These are phyloP conservation scores for Lagocephalus sceleratus DNA, from an alignment of 2,797 vertebrate species.

Conservation along the genomic window DNA sequence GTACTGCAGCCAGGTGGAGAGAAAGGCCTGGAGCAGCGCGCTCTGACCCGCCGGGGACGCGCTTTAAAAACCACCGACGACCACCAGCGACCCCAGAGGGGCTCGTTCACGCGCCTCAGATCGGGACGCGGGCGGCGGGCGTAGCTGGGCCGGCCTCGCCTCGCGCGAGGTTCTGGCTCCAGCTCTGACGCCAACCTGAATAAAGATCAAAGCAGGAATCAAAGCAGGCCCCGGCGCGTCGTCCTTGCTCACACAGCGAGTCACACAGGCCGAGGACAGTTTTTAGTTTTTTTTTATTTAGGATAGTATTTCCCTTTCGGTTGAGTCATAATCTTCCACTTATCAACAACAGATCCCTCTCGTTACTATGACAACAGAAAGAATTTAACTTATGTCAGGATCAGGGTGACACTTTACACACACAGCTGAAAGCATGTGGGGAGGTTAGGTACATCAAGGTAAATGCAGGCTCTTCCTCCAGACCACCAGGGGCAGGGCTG, in stretches of 20 bases:
- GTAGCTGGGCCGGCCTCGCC: too few relatives aligned
- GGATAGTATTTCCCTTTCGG: conserved; percentile 71
- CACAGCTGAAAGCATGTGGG: conserved; percentile 68
- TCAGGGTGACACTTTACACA: conserved; percentile 70
- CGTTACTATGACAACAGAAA: conserved; percentile 72
- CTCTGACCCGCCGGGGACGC: too few relatives aligned
- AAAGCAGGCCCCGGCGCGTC: too few relatives aligned
- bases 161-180: too few relatives aligned
- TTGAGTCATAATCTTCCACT: conserved; percentile 61
- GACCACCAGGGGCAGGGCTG: conserved; percentile 64
- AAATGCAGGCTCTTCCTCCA: conserved; percentile 68
- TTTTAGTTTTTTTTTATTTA: conserved; percentile 73
- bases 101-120: too few relatives aligned
- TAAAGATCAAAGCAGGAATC: not conserved
- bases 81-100: too few relatives aligned
- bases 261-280: conserved; percentile 32
- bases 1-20: conserved; percentile 81
- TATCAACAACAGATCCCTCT: conserved; percentile 64
- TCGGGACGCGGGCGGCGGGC: too few relatives aligned
- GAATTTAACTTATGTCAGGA: conserved; percentile 64
- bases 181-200: not conserved
- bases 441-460: conserved; percentile 74
- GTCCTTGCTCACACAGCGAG: conserved; percentile 13
- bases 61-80: too few relatives aligned
- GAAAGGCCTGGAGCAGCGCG: conserved; percentile 48